phyloP scores from a whole-genome alignment of 1,140 invertebrate species.

The Drosophila chauvacae region DNA sequence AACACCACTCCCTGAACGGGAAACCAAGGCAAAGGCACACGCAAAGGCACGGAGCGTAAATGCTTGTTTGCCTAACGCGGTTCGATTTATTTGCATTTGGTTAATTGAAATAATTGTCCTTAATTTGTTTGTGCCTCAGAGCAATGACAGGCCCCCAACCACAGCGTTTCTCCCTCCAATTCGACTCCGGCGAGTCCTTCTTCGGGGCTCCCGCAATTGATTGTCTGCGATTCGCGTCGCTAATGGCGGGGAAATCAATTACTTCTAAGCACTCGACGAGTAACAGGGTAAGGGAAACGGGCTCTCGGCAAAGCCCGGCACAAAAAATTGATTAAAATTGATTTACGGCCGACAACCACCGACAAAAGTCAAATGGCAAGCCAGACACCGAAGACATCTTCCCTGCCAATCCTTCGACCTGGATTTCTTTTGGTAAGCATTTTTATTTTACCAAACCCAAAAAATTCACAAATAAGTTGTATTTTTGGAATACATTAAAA shows the following conservation, averaged over 20 bases:
- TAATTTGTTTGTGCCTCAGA: conserved; percentile 80
- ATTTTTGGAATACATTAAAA: neutral
- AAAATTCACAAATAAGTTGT: neutral
- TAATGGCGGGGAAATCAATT: conserved; percentile 79
- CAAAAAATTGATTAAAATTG: conserved; percentile 78
- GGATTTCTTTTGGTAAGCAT: neutral
- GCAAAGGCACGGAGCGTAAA: conserved; percentile 44
- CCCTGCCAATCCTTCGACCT: conserved; percentile 1
- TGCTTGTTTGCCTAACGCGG: conserved; percentile 75
- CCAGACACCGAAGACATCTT: conserved; percentile 38
- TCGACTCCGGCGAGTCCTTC: conserved; percentile 17
- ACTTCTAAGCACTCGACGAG: conserved; percentile 64
- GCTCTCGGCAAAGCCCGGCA: neutral
- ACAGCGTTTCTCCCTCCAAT: conserved; percentile 1
- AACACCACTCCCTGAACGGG: conserved; percentile 19
- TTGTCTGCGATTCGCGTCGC: conserved; percentile 79
- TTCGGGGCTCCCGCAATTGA: conserved; percentile 59
- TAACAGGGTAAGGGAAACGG: neutral
- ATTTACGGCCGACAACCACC: conserved; percentile 56
- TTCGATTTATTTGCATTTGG: conserved; percentile 83
- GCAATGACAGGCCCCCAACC: conserved; percentile 39
- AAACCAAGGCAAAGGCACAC: conserved; percentile 23
- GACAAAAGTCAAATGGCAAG: conserved; percentile 48
- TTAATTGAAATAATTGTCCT: conserved; percentile 83
- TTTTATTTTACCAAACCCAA: neutral